Evolutionary conservation across 2,888 invertebrate species (phyloP), one percentile per base, ranked within the genome.

Genomic region (Drosophila picticornis): DNA sequence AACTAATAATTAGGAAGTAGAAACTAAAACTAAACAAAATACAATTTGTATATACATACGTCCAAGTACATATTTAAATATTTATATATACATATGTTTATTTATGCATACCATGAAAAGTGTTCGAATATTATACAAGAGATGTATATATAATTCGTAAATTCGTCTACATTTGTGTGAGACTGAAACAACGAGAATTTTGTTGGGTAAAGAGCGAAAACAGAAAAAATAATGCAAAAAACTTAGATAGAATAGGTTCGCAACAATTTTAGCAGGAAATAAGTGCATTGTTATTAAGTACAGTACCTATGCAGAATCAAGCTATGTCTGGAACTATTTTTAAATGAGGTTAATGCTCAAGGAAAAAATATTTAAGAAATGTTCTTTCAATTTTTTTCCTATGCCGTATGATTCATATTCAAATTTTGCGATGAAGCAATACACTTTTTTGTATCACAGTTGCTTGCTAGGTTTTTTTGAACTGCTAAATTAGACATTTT

Each of bases 121-220:
- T 38, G 27, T 40, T 22, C 62, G 50, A 56, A n/a, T 29, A 77
- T 78, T 81, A 72, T 81, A 81, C 65, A 81, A 69, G 19, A 52
- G 58, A 34, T 1, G 19, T 19, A 6, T 32, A 19, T 29, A 48
- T 19, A 40, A 48, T 32, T 32, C 31, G 9, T 4, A 32, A 32
- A 31, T n/a, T 60, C 27, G 22, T 4, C 16, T 5, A 46, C 10
- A 7, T 38, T 25, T 38, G n/a, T 29, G 2, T 22, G 16, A 29
- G 25, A n/a, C 46, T n/a, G 53, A 56, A 36, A 63, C 36, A 55
- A 50, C 65, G 25, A 53, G 32, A 67, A 60, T 56, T 46, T 40
- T 31, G 16, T 38, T 16, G 36, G 29, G 22, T 51, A 61, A 25
- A 66, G 36, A 48, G 19, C 55, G 38, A 16, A 32, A 31, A 56